Evolutionary conservation across 2,888 invertebrate genomes (phyloP), one percentile per base, ranked within the genome.

Genomic region (Steromphala cineraria): DNA sequence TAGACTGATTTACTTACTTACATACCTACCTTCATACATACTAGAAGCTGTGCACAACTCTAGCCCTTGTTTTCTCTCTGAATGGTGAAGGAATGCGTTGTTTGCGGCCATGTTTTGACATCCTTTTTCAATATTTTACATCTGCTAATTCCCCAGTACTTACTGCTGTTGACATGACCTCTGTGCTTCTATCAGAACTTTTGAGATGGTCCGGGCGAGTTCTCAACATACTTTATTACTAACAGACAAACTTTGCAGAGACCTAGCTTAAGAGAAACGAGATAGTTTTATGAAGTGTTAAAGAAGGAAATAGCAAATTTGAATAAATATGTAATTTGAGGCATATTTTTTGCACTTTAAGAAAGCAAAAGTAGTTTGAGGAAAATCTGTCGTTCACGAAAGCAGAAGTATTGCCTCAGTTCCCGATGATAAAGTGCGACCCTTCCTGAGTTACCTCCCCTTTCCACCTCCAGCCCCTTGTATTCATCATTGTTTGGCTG

Each of bases 121-220:
- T 40, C 71, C 24, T 71, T 71, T 71, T 71, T 71, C 71, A 40
- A 71, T 36, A 71, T 71, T 71, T 71, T 71, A 71, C 19, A 71
- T 36, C 71, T 71, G 71, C 71, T 71, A 71, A 40, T 40, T 71
- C 71, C 71, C 71, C 40, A 40, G 71, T 71, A 71, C 24, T 19
- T 56, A 46, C 71, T 76, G 76, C 76, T 76, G 76, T 76, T 76
- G 76, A 55, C 53, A 53, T 53, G 53, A 53, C 76, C 76, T 81
- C 74, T 78, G 74, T 67, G 71, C 78, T 78, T 74, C 78, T 81
- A 67, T 53, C 75, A 75, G 82, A 82, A 82, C 82, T 82, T 82
- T 77, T 77, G 82, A 82, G 82, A 82, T 82, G 82, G 82, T 80
- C 82, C 79, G 77, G 71, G 71, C 71, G 36, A 19, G 31, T 71